Evolutionary conservation across 2,113 vertebrate genomes (phyloP).

Genomic region (Anser brachyrhynchus): DNA sequence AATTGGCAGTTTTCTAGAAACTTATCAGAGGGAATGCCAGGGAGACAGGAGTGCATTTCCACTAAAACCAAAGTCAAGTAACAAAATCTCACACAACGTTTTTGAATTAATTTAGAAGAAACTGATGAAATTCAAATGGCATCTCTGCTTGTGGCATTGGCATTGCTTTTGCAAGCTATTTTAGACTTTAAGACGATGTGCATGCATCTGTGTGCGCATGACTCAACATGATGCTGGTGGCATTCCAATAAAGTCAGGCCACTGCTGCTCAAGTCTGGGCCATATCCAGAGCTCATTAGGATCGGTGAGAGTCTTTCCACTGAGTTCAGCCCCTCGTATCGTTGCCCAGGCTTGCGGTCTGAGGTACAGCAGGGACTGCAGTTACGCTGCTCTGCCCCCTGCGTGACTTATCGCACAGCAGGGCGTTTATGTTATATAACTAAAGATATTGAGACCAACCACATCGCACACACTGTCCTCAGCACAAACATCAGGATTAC

Average conservation of each 20-base stretch:
- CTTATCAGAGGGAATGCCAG: neutral
- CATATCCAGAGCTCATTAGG: slow-evolving; percentile 12
- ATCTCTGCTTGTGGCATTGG: neutral
- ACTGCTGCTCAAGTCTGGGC: neutral
- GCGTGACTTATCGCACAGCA: slow-evolving; percentile 11
- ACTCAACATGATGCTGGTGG: slow-evolving; percentile 25
- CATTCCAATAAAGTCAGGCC: slow-evolving; percentile 44
- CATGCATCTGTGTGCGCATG: neutral
- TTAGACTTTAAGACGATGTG: neutral
- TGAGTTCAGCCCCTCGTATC: neutral
- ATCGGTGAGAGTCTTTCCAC: slow-evolving; percentile 1
- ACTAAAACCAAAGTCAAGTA: neutral
- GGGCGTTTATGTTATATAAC: slow-evolving; percentile 40
- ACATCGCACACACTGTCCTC: neutral
- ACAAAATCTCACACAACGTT: neutral
- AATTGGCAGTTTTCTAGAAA: neutral
- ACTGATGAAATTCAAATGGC: neutral
- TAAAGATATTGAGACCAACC: slow-evolving; percentile 27
- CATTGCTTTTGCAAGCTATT: slow-evolving; percentile 34
- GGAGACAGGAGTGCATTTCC: neutral
- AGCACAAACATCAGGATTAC: slow-evolving; percentile 48
- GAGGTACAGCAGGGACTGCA: neutral
- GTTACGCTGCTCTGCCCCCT: neutral
- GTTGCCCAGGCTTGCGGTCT: neutral
- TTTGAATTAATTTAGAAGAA: neutral